Evolutionary conservation across 2,888 invertebrate species (phyloP).

Genomic region (Philhelius pedissequus): DNA sequence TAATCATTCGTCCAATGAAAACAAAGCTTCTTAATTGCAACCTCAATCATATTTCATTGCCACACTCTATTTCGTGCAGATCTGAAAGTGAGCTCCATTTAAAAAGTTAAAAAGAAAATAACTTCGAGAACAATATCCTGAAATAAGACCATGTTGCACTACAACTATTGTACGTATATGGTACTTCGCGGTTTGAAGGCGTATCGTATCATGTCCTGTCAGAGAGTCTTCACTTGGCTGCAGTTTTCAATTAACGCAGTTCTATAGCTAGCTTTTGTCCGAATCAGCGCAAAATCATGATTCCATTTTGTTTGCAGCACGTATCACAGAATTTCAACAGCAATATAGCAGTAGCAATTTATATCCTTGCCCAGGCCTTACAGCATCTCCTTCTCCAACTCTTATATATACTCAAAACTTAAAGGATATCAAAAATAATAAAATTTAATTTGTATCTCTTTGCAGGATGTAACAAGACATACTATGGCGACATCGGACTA

Average conservation of each 20-base stretch:
- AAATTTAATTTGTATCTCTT: conserved; percentile 59
- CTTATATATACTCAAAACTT: not conserved
- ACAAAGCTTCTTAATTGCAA: conserved; percentile 4
- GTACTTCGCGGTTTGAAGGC: not conserved
- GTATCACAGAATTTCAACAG: not conserved
- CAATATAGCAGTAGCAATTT: not conserved
- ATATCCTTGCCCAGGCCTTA: not conserved
- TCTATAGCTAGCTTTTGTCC: not conserved
- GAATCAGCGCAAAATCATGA: conserved; percentile 4
- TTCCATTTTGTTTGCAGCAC: not conserved
- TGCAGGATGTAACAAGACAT: conserved; percentile 89
- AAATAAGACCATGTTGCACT: not conserved
- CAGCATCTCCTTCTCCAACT: not conserved
- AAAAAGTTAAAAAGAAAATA: conserved; percentile 6
- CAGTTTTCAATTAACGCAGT: conserved; percentile 8
- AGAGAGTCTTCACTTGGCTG: not conserved
- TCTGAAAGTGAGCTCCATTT: not conserved
- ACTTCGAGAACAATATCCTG: not conserved
- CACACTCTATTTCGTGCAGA: not conserved
- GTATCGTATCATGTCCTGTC: not conserved
- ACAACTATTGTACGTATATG: not conserved
- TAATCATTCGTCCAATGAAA: not conserved
- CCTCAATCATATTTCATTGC: not conserved
- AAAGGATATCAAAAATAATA: conserved; percentile 38
- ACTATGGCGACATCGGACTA: conserved; percentile 92